Conservation (phyloP, 2,888 invertebrate species). For the Acleris sparsana region DNA sequence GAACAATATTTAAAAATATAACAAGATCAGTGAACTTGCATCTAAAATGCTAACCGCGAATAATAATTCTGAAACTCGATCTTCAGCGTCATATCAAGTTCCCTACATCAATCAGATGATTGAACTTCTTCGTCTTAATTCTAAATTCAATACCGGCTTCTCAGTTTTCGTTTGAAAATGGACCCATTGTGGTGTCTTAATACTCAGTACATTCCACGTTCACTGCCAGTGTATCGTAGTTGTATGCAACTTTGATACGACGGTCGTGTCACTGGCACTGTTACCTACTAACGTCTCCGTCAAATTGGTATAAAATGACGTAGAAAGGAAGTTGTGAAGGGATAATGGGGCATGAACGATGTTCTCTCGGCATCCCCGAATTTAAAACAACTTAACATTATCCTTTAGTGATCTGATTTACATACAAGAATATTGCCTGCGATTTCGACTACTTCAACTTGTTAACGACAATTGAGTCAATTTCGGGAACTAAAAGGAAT, state of each 20-base stretch:
- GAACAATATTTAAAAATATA: too few species aligned
- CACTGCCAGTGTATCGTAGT: too few species aligned
- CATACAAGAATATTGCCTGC: too few species aligned
- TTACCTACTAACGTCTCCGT: constrained; percentile 18
- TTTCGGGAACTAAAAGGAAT: too few species aligned
- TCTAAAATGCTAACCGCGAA: background rate
- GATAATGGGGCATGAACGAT: constrained; percentile 77
- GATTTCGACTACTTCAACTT: too few species aligned
- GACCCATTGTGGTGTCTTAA: background rate
- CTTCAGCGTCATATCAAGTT: constrained; percentile 23
- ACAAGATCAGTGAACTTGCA: background rate
- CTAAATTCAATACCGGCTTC: constrained; percentile 1
- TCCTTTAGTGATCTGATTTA: too few species aligned
- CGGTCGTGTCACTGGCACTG: too few species aligned
- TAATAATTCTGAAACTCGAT: background rate
- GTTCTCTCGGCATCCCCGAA: constrained; percentile 66
- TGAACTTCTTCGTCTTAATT: constrained; percentile 29
- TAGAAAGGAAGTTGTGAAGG: constrained; percentile 73
- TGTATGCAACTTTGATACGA: too few species aligned
- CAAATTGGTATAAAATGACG: constrained; percentile 36
- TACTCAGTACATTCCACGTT: too few species aligned
- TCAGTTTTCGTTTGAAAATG: background rate
- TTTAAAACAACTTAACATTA: background rate
- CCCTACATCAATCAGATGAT: constrained; percentile 29
- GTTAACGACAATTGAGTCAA: too few species aligned